Evolutionary conservation across 2,113 vertebrate species (phyloP).

Genomic region (Cettia cetti): DNA sequence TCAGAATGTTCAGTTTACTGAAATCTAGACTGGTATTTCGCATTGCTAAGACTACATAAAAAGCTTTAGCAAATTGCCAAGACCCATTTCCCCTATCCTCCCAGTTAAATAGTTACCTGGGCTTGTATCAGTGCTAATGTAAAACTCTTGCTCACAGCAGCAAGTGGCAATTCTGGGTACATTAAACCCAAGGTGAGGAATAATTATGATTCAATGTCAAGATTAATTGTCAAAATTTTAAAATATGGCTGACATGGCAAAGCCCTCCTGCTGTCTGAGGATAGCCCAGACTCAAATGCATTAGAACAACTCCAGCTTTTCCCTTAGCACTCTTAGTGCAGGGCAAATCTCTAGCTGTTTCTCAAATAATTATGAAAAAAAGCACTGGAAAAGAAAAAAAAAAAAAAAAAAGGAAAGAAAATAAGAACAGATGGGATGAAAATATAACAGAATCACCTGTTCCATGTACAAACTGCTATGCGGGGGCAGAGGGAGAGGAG

Average conservation of each 20-base stretch:
- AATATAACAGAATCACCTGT: neutral
- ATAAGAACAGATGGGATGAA: neutral
- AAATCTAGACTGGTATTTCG: constrained; percentile 43
- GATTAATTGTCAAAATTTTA: constrained; percentile 51
- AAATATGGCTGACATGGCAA: constrained; percentile 24
- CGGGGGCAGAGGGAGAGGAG: neutral
- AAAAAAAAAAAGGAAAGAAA: neutral
- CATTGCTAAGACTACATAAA: constrained; percentile 17
- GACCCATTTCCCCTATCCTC: neutral
- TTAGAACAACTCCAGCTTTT: constrained; percentile 25
- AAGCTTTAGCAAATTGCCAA: constrained; percentile 16
- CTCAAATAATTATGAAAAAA: neutral
- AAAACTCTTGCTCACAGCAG: constrained; percentile 44
- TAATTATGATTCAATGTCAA: constrained; percentile 56
- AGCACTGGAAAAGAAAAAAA: neutral
- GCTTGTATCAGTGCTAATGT: constrained; percentile 39
- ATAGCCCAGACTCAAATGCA: neutral
- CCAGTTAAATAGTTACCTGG: constrained; percentile 8
- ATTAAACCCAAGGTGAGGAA: constrained; percentile 38
- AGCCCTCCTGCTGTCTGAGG: neutral
- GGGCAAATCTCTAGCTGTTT: neutral
- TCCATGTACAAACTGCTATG: neutral
- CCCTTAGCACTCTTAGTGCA: neutral
- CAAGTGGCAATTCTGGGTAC: constrained; percentile 19
- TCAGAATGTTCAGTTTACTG: neutral